Evolutionary conservation across 53 echinoderm and acorn worm genomes (phyloP).

Genomic region (Mesocentrotus franciscanus): DNA sequence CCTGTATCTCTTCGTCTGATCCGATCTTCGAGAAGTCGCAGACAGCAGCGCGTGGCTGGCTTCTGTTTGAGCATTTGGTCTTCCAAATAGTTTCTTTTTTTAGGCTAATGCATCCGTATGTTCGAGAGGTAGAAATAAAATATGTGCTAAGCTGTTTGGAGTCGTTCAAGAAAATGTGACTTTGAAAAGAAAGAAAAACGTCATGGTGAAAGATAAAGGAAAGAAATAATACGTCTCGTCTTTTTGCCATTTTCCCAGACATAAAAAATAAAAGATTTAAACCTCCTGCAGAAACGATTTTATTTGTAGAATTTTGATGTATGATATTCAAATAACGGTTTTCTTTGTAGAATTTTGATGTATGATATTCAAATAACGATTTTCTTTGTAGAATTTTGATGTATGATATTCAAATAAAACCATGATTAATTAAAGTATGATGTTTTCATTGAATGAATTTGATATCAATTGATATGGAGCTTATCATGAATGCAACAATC

Average conservation of each 20-base stretch:
- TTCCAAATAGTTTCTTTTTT: background rate
- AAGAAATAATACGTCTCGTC: background rate
- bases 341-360: background rate
- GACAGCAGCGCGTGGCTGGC: background rate
- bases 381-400: background rate
- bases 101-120: background rate
- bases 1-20: background rate
- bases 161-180: background rate
- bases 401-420: background rate
- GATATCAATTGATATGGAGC: too few relatives aligned
- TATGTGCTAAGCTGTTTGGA: slow-evolving; percentile 30
- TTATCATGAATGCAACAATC: too few relatives aligned
- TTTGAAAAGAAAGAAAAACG: background rate
- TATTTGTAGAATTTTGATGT: background rate
- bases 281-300: background rate
- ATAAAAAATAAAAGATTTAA: background rate
- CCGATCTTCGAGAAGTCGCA: background rate
- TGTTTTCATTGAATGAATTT: too few relatives aligned
- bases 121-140: background rate
- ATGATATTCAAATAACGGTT: background rate
- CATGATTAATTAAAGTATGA: too few relatives aligned
- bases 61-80: background rate
- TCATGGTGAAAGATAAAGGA: background rate
- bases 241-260: background rate
- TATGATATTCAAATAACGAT: background rate